Evolutionary conservation across 2,888 invertebrate genomes (phyloP).

Genomic region (Drosophila prolongata): DNA sequence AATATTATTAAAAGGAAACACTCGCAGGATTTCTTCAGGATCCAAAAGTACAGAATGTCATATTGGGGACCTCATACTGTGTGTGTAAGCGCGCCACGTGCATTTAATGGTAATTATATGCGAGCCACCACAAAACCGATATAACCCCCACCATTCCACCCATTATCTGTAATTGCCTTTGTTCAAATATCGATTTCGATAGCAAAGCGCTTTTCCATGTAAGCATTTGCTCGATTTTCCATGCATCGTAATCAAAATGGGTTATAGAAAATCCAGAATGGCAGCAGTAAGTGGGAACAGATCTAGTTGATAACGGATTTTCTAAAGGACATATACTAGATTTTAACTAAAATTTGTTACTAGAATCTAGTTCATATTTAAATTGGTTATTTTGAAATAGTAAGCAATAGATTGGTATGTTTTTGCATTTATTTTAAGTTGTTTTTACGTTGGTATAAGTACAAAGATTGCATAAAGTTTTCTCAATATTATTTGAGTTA

Average conservation of each 20-base stretch:
- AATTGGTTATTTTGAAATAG: background rate
- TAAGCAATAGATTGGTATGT: background rate
- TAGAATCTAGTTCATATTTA: background rate
- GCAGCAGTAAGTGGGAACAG: background rate
- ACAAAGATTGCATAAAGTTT: background rate
- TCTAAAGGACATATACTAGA: background rate
- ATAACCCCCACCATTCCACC: conserved; percentile 19
- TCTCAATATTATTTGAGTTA: background rate
- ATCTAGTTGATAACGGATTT: background rate
- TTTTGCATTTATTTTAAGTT: too few relatives aligned
- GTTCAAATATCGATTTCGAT: conserved; percentile 72
- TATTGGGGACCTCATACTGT: background rate
- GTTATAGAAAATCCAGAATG: background rate
- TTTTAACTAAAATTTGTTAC: too few relatives aligned
- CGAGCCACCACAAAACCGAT: conserved; percentile 12
- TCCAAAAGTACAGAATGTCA: background rate
- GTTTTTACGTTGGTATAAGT: too few relatives aligned
- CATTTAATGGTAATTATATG: conserved; percentile 38
- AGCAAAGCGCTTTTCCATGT: conserved; percentile 67
- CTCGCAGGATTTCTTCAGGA: conserved; percentile 15
- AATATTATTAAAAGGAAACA: conserved; percentile 3
- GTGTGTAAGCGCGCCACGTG: conserved; percentile 16
- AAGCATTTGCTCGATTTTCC: conserved; percentile 11
- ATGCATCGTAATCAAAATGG: conserved; percentile 8
- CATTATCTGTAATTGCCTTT: conserved; percentile 74